Base-by-base conservation (phyloP, 2,888 invertebrate genomes). In the Ommatoiulus sabulosus region DNA sequence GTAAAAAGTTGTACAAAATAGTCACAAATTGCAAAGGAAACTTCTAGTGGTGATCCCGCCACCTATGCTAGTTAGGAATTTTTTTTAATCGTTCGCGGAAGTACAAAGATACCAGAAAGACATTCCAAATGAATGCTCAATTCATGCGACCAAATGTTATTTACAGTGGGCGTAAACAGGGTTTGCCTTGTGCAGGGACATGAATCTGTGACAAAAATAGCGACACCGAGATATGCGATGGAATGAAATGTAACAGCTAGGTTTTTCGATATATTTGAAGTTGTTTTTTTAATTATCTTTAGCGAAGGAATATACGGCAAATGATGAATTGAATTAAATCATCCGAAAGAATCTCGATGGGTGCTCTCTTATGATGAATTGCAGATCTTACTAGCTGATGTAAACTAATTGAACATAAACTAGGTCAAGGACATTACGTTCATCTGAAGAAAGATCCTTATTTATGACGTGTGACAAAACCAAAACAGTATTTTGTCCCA, bases 31-130 rank as follows among this genome's bases (percentile, higher is more conserved):
- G 8, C 72, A 72, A 10, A 35, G 0, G 24, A 72, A 72, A 72
- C n/a, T 24, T 10, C 24, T 1, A 10, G 8, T 24, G 20, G 10
- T 24, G 24, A 10, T 24, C 24, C 24, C 72, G 10, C 7, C 0
- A 24, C 24, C 72, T 72, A 24, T 72, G 24, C 4, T 72, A 10
- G 15, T 12, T 52, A 52, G 12, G 52, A 52, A 52, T 10, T 52
- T 52, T 52, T 4, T 4, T 12, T 35, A 35, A 35, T 35, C 35
- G 7, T 72, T 72, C 20, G 63, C 17, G 52, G 1, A 15, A 15
- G 52, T 52, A 15, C 46, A 46, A 17, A 52, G 52, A 24, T 72
- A 72, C 72, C 72, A 72, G 52, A 52, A 72, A 72, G 57, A 63
- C 63, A 63, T 63, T 20, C 20, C 63, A n/a, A 10, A 4, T 63